Conservation (phyloP, 2,888 invertebrate genomes). For the Acanthosepion lycidas region DNA sequence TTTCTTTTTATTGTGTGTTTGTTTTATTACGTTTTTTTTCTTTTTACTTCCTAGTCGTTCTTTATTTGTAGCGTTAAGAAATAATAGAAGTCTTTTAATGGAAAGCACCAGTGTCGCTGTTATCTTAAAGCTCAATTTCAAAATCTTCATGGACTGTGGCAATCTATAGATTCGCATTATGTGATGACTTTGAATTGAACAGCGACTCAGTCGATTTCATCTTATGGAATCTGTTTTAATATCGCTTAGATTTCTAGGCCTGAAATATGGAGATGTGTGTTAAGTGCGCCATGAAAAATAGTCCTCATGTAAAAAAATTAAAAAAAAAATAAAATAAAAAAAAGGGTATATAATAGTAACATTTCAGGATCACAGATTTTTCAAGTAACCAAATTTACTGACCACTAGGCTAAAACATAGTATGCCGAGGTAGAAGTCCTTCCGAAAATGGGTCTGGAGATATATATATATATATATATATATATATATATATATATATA, state of each 20-base stretch:
- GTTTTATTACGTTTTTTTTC: neutral
- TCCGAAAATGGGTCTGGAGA: no score
- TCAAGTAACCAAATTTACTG: neutral
- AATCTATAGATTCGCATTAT: neutral
- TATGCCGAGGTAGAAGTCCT: no score
- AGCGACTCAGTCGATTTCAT: neutral
- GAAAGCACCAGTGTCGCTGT: neutral
- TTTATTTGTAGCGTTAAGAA: neutral
- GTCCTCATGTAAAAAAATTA: neutral
- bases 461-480: no score
- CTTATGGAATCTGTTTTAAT: neutral
- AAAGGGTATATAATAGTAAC: neutral
- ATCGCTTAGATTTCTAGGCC: neutral
- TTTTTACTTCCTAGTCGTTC: neutral
- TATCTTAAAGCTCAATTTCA: neutral
- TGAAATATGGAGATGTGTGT: neutral
- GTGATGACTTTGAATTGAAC: neutral
- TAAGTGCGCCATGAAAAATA: neutral
- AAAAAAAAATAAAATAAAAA: no score
- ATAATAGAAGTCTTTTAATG: neutral
- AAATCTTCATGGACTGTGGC: neutral
- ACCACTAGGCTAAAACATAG: neutral
- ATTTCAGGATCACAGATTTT: neutral
- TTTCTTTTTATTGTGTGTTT: neutral
- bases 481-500: no score